A percentile compares a stretch with the other conserved stretches of the same genome.
These are phyloP conservation scores for Eospalax fontanierii DNA, from an alignment of 2,797 vertebrate species.

Conservation along the genomic window DNA sequence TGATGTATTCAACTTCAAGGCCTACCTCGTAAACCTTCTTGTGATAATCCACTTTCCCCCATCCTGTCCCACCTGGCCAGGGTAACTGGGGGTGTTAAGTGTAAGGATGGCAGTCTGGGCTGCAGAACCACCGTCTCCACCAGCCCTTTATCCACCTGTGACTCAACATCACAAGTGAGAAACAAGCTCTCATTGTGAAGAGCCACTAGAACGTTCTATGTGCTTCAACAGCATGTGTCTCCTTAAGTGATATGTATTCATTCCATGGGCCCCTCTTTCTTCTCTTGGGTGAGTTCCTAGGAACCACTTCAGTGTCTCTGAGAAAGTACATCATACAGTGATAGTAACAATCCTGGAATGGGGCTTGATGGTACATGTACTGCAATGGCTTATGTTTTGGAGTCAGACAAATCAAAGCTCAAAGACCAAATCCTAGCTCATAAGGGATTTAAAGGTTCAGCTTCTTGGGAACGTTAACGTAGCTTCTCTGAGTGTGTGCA, in stretches of 20 bases:
- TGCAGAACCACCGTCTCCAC: not conserved
- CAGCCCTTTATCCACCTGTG: not conserved
- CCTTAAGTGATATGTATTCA: not conserved
- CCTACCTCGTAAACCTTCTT: not conserved
- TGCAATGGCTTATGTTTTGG: not conserved
- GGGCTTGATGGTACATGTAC: not conserved
- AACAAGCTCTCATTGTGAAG: constrained; percentile 2
- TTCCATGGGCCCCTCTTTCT: constrained; percentile 5
- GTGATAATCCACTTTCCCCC: not conserved
- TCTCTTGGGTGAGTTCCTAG: constrained; percentile 24
- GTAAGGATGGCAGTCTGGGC: not conserved
- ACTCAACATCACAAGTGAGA: constrained; percentile 21
- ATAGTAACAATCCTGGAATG: too few relatives aligned
- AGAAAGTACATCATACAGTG: not conserved
- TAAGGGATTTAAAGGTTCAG: not conserved
- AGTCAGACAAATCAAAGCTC: not conserved
- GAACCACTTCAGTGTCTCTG: constrained; percentile 25
- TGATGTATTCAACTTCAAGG: not conserved
- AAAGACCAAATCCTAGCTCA: not conserved
- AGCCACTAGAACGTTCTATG: not conserved
- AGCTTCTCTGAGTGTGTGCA: not conserved
- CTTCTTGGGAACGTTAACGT: not conserved
- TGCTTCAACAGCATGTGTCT: constrained; percentile 2
- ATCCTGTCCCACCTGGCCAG: not conserved
- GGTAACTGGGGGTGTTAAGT: not conserved